phyloP scores from a whole-genome alignment of 2,888 invertebrate genomes.

The Drosophila ezoana region DNA sequence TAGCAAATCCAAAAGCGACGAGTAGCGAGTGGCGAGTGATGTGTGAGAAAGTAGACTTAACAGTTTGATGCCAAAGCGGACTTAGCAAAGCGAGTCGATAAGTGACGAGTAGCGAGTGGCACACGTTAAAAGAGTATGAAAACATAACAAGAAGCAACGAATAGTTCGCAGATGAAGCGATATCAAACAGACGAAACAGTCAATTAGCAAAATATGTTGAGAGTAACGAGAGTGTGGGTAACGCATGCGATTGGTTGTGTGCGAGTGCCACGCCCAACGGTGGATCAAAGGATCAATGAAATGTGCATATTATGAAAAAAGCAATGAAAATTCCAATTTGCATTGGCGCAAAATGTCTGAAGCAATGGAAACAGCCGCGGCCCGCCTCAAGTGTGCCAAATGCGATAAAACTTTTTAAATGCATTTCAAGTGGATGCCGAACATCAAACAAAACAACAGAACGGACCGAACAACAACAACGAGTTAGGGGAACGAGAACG shows the following conservation, averaged over 20 bases:
- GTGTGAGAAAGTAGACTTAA: too few relatives aligned
- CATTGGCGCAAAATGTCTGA: constrained; percentile 23
- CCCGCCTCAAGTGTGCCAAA: constrained; percentile 30
- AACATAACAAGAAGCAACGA: too few relatives aligned
- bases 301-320: constrained; percentile 12
- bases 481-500: not conserved
- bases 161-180: too few relatives aligned
- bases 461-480: constrained; percentile 4
- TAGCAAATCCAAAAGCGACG: not conserved
- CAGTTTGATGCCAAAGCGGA: too few relatives aligned
- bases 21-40: not conserved
- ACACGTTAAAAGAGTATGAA: too few relatives aligned
- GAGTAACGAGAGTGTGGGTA: not conserved
- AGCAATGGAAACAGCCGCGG: constrained; percentile 9
- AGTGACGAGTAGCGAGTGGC: not conserved
- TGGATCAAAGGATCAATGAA: constrained; percentile 63
- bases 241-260: constrained; percentile 5
- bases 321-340: constrained; percentile 47
- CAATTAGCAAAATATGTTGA: constrained; percentile 1
- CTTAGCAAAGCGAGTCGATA: too few relatives aligned
- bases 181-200: not conserved
- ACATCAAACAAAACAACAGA: constrained; percentile 66
- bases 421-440: constrained; percentile 73
- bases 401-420: constrained; percentile 60
- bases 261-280: constrained; percentile 10